phyloP scores from a whole-genome alignment of 1,140 invertebrate species.

The Lordiphosa stackelbergi region DNA sequence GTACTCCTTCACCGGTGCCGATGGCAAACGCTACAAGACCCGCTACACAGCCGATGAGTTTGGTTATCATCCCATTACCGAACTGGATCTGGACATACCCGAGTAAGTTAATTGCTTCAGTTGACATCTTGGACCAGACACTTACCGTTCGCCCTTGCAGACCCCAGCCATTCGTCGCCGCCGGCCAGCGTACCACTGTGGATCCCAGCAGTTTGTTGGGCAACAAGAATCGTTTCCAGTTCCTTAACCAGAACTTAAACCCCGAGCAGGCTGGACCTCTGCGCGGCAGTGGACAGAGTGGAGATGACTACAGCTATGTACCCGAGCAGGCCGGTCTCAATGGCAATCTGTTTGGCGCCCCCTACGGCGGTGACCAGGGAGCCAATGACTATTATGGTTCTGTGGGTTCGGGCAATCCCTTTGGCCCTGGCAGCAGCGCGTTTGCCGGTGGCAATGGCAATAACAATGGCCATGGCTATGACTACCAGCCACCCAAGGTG shows the following conservation, averaged over 20 bases:
- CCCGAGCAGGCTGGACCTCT: constrained; percentile 45
- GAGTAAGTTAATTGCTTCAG: constrained; percentile 51
- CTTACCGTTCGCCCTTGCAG: constrained; percentile 12
- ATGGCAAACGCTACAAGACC: constrained; percentile 80
- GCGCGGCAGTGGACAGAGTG: constrained; percentile 66
- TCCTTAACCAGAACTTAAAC: constrained; percentile 67
- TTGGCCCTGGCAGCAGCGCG: constrained; percentile 24
- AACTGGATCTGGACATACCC: constrained; percentile 73
- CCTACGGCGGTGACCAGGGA: constrained; percentile 15
- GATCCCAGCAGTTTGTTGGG: constrained; percentile 63
- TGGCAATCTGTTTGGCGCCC: constrained; percentile 20
- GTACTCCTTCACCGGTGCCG: constrained; percentile 81
- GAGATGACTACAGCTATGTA: constrained; percentile 68
- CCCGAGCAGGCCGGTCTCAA: constrained; percentile 16
- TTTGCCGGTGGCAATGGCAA: constrained; percentile 20
- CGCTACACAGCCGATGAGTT: constrained; percentile 76
- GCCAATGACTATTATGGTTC: constrained; percentile 8
- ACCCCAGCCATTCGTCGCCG: constrained; percentile 46
- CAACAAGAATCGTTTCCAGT: constrained; percentile 73
- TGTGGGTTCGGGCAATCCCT: constrained; percentile 19
- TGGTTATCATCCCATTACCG: constrained; percentile 76
- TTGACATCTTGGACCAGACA: not conserved
- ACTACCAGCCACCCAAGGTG: constrained; percentile 47
- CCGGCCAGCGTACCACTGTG: constrained; percentile 41
- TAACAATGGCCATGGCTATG: constrained; percentile 48